Evolutionary conservation across 2,888 invertebrate species (phyloP), one percentile per base, ranked within the genome.

Genomic region (Amphipoea lucens): DNA sequence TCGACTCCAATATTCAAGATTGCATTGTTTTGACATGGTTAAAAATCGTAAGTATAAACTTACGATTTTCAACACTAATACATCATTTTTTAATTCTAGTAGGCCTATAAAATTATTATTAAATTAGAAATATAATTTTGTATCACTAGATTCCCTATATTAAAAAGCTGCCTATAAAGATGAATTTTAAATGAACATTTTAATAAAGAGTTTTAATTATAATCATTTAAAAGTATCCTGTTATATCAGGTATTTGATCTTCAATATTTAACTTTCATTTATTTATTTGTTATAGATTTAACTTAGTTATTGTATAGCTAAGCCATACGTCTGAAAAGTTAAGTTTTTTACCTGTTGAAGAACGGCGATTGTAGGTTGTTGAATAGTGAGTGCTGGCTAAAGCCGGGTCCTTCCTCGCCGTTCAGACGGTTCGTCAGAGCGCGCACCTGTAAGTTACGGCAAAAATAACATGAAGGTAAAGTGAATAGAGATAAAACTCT

Each of bases 371-470:
- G 96, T 75, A 97, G 90, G 89, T 97, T 97, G 94, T 97, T 97
- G 94, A 97, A 97, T 6, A 97, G 93, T 14, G 97, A 97, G 92
- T 97, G 97, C 75, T 96, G 96, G 68, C 95, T 92, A 92, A 97
- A 97, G 11, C 97, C 97, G 20, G 97, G 96, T 67, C 98, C 98
- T 91, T 98, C 98, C 91, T 98, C 98, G 68, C 98, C 98, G 94
- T 98, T 98, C 88, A 99, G 97, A 86, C 98, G 97, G 93, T 98
- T 98, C 9, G 99, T 99, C 82, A 99, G 96, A 87, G 98, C 98
- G 78, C 98, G 98, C 20, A 98, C 98, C 98, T 98, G 92, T 0
- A 88, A 81, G 29, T 2, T 62, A 23, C 14, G n/a, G 23, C 3
- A 63, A 12, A 40, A 36, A 42, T 5, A 14, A 62, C 9, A 51